phyloP scores from a whole-genome alignment of 2,797 vertebrate species.

The Anguilla obscura region DNA sequence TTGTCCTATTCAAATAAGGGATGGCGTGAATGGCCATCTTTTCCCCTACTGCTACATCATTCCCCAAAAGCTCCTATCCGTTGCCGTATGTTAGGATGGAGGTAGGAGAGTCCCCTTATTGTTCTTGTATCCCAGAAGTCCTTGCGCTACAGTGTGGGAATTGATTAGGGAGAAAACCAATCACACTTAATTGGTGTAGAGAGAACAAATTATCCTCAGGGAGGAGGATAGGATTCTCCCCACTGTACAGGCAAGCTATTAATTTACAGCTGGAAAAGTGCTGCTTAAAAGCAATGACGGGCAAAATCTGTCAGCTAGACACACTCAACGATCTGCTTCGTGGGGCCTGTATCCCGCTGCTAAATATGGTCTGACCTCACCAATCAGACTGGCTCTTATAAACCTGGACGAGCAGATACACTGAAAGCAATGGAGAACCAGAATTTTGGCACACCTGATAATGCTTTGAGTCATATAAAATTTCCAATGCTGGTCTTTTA shows the following conservation, averaged over 20 bases:
- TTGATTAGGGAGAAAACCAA: constrained; percentile 11
- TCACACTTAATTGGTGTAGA: constrained; percentile 1
- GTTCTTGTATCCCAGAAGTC: background rate
- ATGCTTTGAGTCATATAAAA: background rate
- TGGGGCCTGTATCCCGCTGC: background rate
- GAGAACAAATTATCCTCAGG: constrained; percentile 1
- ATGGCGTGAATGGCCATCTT: background rate
- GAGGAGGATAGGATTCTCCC: background rate
- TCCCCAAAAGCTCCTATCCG: background rate
- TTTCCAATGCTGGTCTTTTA: background rate
- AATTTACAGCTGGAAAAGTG: constrained; percentile 13
- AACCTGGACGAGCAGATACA: background rate
- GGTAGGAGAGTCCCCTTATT: background rate
- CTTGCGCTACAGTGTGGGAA: background rate
- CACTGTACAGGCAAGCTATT: background rate
- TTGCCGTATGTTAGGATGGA: background rate
- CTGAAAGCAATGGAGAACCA: background rate
- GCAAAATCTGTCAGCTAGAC: background rate
- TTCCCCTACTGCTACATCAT: constrained; percentile 1
- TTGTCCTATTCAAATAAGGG: background rate
- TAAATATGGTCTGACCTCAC: background rate
- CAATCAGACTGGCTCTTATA: background rate
- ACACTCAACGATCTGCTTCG: background rate
- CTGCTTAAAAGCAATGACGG: background rate
- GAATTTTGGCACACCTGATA: background rate